phyloP scores from a whole-genome alignment of 2,888 invertebrate species.

The Mactromeris polynyma region DNA sequence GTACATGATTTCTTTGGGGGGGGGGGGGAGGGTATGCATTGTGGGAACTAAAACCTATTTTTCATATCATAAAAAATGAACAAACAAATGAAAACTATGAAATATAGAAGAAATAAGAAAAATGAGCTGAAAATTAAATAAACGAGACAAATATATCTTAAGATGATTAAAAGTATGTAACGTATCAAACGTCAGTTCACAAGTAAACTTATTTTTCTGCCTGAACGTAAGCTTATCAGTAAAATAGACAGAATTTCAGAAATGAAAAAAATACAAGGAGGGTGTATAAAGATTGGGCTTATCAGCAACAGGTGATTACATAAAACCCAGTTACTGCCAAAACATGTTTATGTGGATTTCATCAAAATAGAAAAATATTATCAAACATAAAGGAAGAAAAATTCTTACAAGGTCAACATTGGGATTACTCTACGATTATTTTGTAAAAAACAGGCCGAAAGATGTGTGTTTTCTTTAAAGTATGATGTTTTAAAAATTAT shows the following conservation, averaged over 20 bases:
- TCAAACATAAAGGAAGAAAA: neutral
- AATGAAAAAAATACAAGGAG: neutral
- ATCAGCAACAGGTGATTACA: neutral
- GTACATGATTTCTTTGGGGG: too few species aligned
- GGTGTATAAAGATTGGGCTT: neutral
- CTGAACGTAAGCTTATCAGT: neutral
- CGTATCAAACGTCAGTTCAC: neutral
- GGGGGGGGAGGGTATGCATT: too few species aligned
- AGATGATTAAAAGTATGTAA: neutral
- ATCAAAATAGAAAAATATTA: neutral
- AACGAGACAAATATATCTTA: neutral
- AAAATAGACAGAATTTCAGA: neutral
- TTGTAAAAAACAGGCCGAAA: too few species aligned
- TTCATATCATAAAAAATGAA: too few species aligned
- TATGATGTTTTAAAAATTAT: too few species aligned
- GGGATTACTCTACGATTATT: too few species aligned
- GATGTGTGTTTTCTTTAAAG: too few species aligned
- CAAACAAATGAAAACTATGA: too few species aligned
- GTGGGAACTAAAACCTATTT: too few species aligned
- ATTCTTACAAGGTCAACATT: too few species aligned
- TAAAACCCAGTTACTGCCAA: slow-evolving; percentile 10
- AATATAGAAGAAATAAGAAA: neutral
- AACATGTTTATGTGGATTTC: slow-evolving; percentile 10
- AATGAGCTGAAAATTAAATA: neutral
- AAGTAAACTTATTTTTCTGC: neutral